Evolutionary conservation across 2,797 vertebrate genomes (phyloP), one percentile per base, ranked within the genome.

Genomic region (Sebastes goodei): DNA sequence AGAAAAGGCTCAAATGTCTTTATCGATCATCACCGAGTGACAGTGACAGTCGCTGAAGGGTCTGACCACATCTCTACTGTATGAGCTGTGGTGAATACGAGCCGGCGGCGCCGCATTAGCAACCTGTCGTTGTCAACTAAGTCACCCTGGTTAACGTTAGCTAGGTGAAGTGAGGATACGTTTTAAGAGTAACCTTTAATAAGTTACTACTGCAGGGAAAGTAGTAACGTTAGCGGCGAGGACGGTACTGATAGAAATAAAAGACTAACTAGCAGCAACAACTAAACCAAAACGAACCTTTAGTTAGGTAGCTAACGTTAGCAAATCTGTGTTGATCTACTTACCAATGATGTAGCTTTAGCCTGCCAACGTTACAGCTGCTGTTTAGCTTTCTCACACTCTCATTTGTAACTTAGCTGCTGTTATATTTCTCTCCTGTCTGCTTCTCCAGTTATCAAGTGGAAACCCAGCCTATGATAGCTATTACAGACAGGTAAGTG

Each of bases 381-480:
- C 15, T 25, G 27, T 52, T 1, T 7, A 11, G 32, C 14, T 74
- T 29, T 20, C 27, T 35, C 20, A 80, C 20, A 15, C 10, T 6
- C 14, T 60, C 2, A 32, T 71, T 71, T 60, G 2, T 20, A 14
- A 56, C 11, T 59, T 2, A 56, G 49, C 14, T 42, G 6, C 14
- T 60, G 9, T 83, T 46, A 0, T 42, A 8, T 81, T 21, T 78
- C 12, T 68, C 7, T 67, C 1, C 8, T 71, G 7, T 78, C 12
- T 74, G 7, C 90, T 76, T 84, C 81, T 92, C 12, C 90, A 99
- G 98, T 88, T 99, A 71, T 98, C 97, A 25, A 97, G 94, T 96
- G 97, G 97, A 91, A 97, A 96, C 86, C 95, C 97, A 81, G 93
- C 96, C 17, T 99, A 97, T 93, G 98, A 99, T 86, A 97, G 91